phyloP scores from a whole-genome alignment of 2,888 invertebrate genomes.

The Periphyllus acericola region DNA sequence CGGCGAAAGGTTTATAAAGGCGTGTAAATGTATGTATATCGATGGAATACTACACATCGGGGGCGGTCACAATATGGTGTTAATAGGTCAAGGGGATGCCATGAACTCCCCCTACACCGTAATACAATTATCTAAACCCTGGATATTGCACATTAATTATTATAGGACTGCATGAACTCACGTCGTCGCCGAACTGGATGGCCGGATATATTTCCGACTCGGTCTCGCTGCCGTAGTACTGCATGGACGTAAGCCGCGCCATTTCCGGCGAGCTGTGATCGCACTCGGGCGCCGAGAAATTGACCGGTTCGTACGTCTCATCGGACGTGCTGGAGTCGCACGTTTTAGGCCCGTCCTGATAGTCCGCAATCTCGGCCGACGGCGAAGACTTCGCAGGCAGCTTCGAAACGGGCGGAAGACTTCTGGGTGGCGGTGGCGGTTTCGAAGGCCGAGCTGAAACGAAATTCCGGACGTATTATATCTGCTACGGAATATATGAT shows the following conservation, averaged over 20 bases:
- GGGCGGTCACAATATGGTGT: too few species aligned
- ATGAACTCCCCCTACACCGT: too few species aligned
- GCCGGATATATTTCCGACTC: slow-evolving; percentile 77
- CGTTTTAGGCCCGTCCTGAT: slow-evolving; percentile 26
- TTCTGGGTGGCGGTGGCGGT: slow-evolving; percentile 83
- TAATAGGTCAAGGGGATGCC: too few species aligned
- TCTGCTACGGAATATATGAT: too few species aligned
- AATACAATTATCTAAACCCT: too few species aligned
- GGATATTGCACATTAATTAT: too few species aligned
- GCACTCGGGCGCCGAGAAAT: slow-evolving; percentile 62
- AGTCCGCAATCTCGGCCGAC: background rate
- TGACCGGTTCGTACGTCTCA: slow-evolving; percentile 39
- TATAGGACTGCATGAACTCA: slow-evolving; percentile 4
- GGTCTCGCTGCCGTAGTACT: slow-evolving; percentile 84
- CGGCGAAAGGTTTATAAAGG: too few species aligned
- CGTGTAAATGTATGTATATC: background rate
- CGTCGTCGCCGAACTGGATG: slow-evolving; percentile 71
- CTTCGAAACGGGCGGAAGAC: slow-evolving; percentile 69
- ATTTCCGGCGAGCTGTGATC: slow-evolving; percentile 66
- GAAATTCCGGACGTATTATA: background rate
- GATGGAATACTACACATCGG: background rate
- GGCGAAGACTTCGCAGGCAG: slow-evolving; percentile 64
- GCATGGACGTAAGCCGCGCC: slow-evolving; percentile 70
- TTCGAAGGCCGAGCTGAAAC: slow-evolving; percentile 71
- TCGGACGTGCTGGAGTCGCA: slow-evolving; percentile 43